Evolutionary conservation across 2,888 invertebrate genomes (phyloP), one percentile per base, ranked within the genome.

Genomic region (Actias luna): DNA sequence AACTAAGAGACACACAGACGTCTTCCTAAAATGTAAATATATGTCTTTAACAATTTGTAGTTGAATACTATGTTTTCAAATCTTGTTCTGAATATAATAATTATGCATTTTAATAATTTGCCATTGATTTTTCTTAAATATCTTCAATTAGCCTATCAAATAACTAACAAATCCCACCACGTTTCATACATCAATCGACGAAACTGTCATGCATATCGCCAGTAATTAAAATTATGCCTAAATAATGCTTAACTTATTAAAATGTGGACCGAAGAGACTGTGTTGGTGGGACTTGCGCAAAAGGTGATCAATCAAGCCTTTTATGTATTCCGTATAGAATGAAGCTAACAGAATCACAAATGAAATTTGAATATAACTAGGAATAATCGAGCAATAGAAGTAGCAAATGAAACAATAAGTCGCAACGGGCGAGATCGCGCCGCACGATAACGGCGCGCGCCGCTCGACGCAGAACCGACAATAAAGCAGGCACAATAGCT

Each of bases 401-500:
- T 27, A 52, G 52, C 27, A 25, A 27, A 12, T 25, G 27, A 27
- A 52, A 52, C 27, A 52, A 52, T 52, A 52, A 27, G 14, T 14
- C 7, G 10, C 3, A 14, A 12, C 52, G 42, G 16, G 27, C 27
- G 52, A 52, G 52, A 52, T 12, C 12, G 52, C 42, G 42, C 18
- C 42, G n/a, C 42, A 42, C 42, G 42, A 42, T 42, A 42, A 42
- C 18, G n/a, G 8, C 39, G n/a, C 36, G 18, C 50, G 18, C 25
- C 27, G 25, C 1, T 7, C 1, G 5, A 12, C 50, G 5, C 25
- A 27, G 14, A 12, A 16, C 18, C 27, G 52, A 52, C 52, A 22
- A 52, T 52, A 10, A 14, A n/a, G 52, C 52, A 27, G 16, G 52
- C 52, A 55, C 55, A 55, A 55, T 55, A 12, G 27, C 29, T 55